Base-by-base conservation (phyloP, 2,797 vertebrate genomes). In the Nyctalus aviator region DNA sequence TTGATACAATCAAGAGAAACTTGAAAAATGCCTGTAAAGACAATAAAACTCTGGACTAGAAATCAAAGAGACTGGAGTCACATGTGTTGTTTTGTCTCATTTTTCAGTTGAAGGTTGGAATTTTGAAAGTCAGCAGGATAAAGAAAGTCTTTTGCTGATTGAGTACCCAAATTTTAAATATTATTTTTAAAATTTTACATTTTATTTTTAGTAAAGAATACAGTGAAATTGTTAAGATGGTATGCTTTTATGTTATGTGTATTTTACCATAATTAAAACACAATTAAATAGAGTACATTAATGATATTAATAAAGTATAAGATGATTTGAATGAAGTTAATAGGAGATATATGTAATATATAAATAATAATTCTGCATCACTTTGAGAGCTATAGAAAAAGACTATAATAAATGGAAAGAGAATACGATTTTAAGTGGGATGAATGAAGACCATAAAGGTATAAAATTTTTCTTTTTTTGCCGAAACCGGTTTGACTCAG, bases 321-420 rank as follows among this genome's bases (percentile, higher is more conserved):
- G 9, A 76, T 90, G 25, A 81, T 83, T 68, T 93, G 27, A 93
- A 44, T 84, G 64, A 88, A 37, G 27, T 93, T 89, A 62, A 57
- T 81, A 88, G 27, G 27, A 46, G 64, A 50, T 91, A 8, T 66
- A 30, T 76, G 50, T 91, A 89, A 87, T 71, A 15, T 2, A 79
- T 76, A 81, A 55, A 82, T 77, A 64, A 82, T 77, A 75, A 35
- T 57, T 79, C 35, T 87, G 48, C 0, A 53, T 2, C 9, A 71
- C 41, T 72, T 78, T 79, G 46, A 75, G 81, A 90, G 37, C 53
- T 81, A 14, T 57, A 92, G n/a, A 87, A 90, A 77, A 53, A 62
- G 27, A 41, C 8, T 78, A 48, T 12, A 68, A 77, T 90, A 82
- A 64, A 35, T 44, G 18, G 46, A 88, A 82, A 81, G 23, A 68